Evolutionary conservation across 92 coral and sea anemone species (phyloP), one percentile per base, ranked within the genome.

Genomic region (Ricordea florida): DNA sequence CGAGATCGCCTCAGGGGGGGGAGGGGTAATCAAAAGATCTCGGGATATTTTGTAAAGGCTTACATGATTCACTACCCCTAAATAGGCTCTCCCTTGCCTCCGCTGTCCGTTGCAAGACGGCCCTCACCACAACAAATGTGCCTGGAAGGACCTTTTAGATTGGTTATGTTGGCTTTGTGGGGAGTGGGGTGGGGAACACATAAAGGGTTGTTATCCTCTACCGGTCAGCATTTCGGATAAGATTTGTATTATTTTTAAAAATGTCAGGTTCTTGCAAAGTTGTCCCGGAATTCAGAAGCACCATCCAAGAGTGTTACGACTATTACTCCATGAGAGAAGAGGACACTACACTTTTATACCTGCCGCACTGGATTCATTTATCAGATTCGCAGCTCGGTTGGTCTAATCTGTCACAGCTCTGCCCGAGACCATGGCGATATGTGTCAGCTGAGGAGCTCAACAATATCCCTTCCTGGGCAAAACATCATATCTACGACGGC

Each of bases 271-370:
- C 60, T 32, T 66, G 74, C 47, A 30, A 3, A 22, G 60, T 66
- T 7, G 47, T 47, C 16, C 47, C 32, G 25, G 74, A 31, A 31
- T 34, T 66, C 35, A 33, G 34, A 49, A 23, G 21, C n/a, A 46
- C 24, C 2, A 34, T 66, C 35, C n/a, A 34, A 17, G 50, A 33
- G 15, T 66, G 74, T 60, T 66, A 66, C n/a, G 60, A 66, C 35
- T 66, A 31, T 33, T 66, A 66, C 74, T 66, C 74, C 33, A 47
- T 50, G 59, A 32, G 58, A 48, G 74, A 66, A 35, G 74, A 66
- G 18, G 74, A 66, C 26, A 66, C 59, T 14, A 66, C 74, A 13
- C 74, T 34, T 11, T 35, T 66, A 1, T 66, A 66, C 36, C 74
- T 66, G 14, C 59, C 74, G 2, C 60, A 48, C 9, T 66, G 74